phyloP scores from a whole-genome alignment of 2,888 invertebrate genomes.

The Chrysina gloriosa region DNA sequence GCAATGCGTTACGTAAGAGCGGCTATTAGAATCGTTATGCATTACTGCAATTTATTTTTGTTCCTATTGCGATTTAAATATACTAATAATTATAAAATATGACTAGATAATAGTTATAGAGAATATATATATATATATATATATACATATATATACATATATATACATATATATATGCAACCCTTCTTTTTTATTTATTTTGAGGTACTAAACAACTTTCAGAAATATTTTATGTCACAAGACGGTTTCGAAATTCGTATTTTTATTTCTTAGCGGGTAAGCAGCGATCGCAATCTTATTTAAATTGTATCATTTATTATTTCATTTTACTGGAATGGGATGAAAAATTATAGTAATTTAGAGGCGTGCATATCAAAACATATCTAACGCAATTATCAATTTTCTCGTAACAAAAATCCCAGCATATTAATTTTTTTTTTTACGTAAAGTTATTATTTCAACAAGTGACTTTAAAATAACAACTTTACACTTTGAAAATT shows the following conservation, averaged over 20 bases:
- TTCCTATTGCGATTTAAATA: background rate
- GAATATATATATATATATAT: no score
- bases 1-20: background rate
- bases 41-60: slow-evolving; percentile 4
- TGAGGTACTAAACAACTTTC: slow-evolving; percentile 1
- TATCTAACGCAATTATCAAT: background rate
- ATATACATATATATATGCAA: background rate
- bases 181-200: background rate
- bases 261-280: background rate
- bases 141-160: no score
- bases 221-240: no score
- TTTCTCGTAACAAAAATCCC: background rate
- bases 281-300: no score
- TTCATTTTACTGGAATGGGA: no score
- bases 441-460: background rate
- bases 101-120: background rate
- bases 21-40: background rate
- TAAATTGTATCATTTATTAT: no score
- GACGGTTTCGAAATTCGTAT: background rate
- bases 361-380: background rate
- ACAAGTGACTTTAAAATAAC: no score
- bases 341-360: background rate
- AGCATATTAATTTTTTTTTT: background rate
- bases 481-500: no score
- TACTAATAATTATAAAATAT: slow-evolving; percentile 2